phyloP scores from a whole-genome alignment of 2,113 vertebrate genomes.

The Syngnathus scovelli region DNA sequence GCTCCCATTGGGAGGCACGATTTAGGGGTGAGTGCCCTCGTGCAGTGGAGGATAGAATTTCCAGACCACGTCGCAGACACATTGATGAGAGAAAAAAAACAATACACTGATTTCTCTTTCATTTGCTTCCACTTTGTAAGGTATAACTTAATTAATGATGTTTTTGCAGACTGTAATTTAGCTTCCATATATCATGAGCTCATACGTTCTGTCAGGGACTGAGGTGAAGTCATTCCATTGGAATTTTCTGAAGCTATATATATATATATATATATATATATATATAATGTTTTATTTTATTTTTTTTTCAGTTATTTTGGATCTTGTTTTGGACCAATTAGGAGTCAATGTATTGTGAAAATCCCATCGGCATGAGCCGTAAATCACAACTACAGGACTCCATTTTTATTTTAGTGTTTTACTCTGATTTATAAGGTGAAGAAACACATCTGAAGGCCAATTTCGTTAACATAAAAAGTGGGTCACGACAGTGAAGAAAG shows the following conservation, averaged over 20 bases:
- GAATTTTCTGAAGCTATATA: not conserved
- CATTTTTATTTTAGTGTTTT: slow-evolving; percentile 3
- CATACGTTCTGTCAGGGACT: not conserved
- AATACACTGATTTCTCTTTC: not conserved
- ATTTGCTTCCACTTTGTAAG: slow-evolving; percentile 8
- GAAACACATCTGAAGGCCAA: not conserved
- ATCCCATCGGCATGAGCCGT: slow-evolving; percentile 31
- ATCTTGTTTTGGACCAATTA: too few species aligned
- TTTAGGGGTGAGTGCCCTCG: slow-evolving; percentile 43
- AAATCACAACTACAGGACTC: slow-evolving; percentile 32
- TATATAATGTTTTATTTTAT: too few species aligned
- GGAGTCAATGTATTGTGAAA: too few species aligned
- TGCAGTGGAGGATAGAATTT: slow-evolving; percentile 51
- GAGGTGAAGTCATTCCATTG: slow-evolving; percentile 6
- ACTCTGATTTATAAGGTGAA: not conserved
- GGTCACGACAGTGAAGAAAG: not conserved
- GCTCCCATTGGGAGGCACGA: slow-evolving; percentile 50
- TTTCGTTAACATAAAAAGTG: not conserved
- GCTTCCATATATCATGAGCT: slow-evolving; percentile 14
- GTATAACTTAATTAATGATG: slow-evolving; percentile 2
- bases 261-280: too few species aligned
- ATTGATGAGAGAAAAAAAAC: slow-evolving; percentile 29
- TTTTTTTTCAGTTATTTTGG: too few species aligned
- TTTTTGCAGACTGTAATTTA: slow-evolving; percentile 19
- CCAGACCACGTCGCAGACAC: slow-evolving; percentile 47